phyloP scores from a whole-genome alignment of 1,140 invertebrate species.

The Ganaspis sp. region DNA sequence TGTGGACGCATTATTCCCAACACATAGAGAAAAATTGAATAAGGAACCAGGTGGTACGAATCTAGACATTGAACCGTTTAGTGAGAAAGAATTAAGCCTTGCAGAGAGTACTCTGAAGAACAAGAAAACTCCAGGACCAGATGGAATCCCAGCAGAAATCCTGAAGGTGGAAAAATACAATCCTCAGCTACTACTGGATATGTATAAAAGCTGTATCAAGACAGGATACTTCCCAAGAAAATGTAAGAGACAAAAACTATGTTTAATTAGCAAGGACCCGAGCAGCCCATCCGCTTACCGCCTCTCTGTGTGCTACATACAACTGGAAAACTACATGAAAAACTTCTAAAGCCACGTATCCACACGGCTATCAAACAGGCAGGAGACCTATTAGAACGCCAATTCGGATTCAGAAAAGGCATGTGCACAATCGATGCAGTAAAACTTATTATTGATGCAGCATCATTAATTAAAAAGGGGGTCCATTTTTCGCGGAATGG shows the following conservation, averaged over 20 bases:
- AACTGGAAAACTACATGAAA: constrained; percentile 65
- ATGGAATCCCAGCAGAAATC: constrained; percentile 49
- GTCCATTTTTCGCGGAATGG: constrained; percentile 23
- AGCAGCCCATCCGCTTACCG: constrained; percentile 32
- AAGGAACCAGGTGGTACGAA: background rate
- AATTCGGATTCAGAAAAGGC: constrained; percentile 60
- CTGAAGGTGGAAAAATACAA: background rate
- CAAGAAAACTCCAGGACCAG: constrained; percentile 59
- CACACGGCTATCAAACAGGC: constrained; percentile 38
- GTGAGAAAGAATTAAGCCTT: background rate
- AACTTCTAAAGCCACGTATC: constrained; percentile 53
- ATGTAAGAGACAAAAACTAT: no score
- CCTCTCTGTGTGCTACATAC: constrained; percentile 52
- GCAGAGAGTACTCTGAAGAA: constrained; percentile 39
- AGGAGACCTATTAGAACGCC: constrained; percentile 51
- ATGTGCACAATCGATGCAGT: constrained; percentile 65
- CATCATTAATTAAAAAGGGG: background rate
- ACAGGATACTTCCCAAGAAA: background rate
- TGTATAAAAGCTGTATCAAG: constrained; percentile 40
- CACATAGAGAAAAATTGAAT: background rate
- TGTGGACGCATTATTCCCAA: background rate
- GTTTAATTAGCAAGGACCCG: constrained; percentile 10
- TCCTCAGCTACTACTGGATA: background rate
- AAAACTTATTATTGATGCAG: constrained; percentile 29
- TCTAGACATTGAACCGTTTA: background rate